These are phyloP conservation scores for Atta colombica DNA, from an alignment of 1,140 invertebrate species.

Conservation along the genomic window DNA sequence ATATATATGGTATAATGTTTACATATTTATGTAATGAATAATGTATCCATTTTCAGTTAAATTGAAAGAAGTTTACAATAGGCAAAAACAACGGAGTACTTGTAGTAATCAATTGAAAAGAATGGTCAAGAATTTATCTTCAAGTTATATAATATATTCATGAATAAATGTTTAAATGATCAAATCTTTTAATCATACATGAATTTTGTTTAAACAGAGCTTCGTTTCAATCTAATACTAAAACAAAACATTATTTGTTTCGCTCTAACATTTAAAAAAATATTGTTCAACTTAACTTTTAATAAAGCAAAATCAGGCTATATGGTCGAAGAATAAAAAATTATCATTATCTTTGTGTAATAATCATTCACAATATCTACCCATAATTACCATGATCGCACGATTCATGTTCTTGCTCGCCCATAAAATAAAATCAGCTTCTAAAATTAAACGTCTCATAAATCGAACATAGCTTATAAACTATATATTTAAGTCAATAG, in stretches of 20 bases:
- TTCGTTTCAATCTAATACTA: not conserved
- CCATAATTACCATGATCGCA: not conserved
- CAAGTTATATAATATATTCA: not conserved
- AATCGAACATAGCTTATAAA: constrained; percentile 55
- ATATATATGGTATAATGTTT: not conserved
- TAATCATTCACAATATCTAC: constrained; percentile 6
- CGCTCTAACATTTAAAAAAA: not conserved
- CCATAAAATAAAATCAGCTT: constrained; percentile 30
- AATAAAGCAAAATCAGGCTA: not conserved
- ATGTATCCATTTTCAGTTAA: not conserved
- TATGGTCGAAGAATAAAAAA: not conserved
- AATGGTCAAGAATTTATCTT: not conserved
- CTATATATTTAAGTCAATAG: constrained; percentile 65
- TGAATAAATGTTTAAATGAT: constrained; percentile 3
- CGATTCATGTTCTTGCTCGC: not conserved
- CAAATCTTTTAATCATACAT: not conserved
- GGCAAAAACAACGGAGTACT: not conserved
- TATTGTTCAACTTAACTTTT: not conserved
- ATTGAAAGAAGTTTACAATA: not conserved
- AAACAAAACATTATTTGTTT: not conserved
- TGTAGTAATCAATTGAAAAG: not conserved
- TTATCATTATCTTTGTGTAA: not conserved
- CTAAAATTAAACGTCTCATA: constrained; percentile 44
- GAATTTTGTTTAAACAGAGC: not conserved
- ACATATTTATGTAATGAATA: not conserved